Percentiles rank a stretch among this genome's conserved stretches.
phyloP scores from a whole-genome alignment of 2,797 vertebrate species.

The Sarcoramphus papa region DNA sequence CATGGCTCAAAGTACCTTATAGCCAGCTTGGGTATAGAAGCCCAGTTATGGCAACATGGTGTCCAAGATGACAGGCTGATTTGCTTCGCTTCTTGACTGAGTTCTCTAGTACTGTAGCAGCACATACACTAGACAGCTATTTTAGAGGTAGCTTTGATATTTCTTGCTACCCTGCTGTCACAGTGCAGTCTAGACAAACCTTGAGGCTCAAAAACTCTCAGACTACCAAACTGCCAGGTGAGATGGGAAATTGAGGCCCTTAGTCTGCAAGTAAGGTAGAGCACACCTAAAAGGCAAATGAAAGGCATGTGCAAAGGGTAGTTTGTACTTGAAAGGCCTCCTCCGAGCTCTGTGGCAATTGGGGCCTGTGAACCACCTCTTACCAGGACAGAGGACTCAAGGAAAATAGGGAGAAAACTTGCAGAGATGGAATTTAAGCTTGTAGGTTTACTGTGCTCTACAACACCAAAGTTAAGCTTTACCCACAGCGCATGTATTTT shows the following conservation, averaged over 20 bases:
- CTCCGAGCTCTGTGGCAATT: not conserved
- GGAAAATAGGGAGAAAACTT: not conserved
- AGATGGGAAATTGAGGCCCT: not conserved
- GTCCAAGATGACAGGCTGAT: not conserved
- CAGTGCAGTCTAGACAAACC: not conserved
- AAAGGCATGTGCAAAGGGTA: not conserved
- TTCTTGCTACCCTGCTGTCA: not conserved
- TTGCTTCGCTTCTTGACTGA: not conserved
- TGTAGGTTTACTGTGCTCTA: not conserved
- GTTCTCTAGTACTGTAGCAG: not conserved
- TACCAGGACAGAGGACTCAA: not conserved
- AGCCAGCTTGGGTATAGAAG: not conserved
- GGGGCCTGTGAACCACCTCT: not conserved
- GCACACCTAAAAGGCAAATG: not conserved
- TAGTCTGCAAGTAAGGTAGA: not conserved
- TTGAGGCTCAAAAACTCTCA: not conserved
- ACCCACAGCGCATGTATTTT: not conserved
- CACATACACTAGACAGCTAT: not conserved
- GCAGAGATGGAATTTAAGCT: not conserved
- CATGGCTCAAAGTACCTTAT: not conserved
- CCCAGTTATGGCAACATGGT: not conserved
- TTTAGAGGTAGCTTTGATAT: not conserved
- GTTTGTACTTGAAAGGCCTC: not conserved
- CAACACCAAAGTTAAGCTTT: not conserved
- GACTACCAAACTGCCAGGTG: not conserved